A percentile compares a stretch with the other conserved stretches of the same genome.
These are phyloP conservation scores for Acipenser transmontanus DNA, from an alignment of 2,797 vertebrate genomes.

Conservation along the genomic window DNA sequence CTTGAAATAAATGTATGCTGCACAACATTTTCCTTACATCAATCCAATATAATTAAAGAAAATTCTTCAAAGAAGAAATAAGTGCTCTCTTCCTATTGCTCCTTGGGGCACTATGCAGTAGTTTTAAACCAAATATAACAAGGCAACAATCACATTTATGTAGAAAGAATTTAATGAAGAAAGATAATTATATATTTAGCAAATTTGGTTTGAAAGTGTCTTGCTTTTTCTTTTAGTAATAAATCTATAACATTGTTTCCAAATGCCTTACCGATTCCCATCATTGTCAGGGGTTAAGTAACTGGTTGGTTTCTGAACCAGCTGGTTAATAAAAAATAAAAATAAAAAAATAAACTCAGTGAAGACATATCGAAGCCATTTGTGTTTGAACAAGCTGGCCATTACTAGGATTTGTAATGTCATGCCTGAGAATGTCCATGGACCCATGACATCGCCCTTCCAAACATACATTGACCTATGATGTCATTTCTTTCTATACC, in stretches of 20 bases:
- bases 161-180: not conserved
- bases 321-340: no score
- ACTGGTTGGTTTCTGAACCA: no score
- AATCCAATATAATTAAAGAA: slow-evolving; percentile 2
- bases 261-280: no score
- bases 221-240: no score
- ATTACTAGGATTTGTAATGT: not conserved
- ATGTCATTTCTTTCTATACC: not conserved
- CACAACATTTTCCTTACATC: not conserved
- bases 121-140: not conserved
- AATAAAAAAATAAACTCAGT: no score
- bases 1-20: slow-evolving; percentile 3
- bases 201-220: no score
- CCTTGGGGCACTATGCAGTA: not conserved
- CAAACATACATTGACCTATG: not conserved
- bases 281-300: no score
- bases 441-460: not conserved
- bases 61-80: not conserved
- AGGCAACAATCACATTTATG: not conserved
- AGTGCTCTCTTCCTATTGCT: not conserved
- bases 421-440: not conserved
- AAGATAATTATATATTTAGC: not conserved
- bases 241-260: no score
- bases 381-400: not conserved
- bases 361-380: not conserved